These are phyloP conservation scores for Maniola hyperantus DNA, from an alignment of 2,888 invertebrate species.

Conservation along the genomic window DNA sequence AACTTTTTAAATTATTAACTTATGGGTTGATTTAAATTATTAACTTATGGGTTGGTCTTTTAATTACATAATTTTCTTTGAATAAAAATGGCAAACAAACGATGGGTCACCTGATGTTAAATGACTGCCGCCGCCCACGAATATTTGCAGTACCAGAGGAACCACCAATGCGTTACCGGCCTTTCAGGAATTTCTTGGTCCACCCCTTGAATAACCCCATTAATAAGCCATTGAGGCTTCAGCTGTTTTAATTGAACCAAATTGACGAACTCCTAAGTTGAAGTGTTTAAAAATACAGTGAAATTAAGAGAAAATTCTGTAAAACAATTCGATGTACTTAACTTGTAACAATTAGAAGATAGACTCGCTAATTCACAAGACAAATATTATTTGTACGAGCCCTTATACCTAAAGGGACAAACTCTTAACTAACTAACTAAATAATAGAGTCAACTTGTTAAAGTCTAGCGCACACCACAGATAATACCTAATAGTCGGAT, in stretches of 20 bases:
- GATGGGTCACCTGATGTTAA: too few species aligned
- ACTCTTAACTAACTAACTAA: constrained; percentile 9
- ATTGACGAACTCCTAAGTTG: not conserved
- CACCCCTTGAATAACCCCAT: too few species aligned
- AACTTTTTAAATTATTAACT: too few species aligned
- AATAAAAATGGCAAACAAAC: too few species aligned
- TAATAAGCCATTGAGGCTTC: not conserved
- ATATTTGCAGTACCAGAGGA: too few species aligned
- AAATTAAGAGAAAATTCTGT: not conserved
- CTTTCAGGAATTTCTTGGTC: too few species aligned
- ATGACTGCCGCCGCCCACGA: too few species aligned
- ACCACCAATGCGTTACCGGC: too few species aligned
- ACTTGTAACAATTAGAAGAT: constrained; percentile 4
- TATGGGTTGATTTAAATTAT: too few species aligned
- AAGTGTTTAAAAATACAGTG: not conserved
- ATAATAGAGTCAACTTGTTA: not conserved
- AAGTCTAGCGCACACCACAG: not conserved
- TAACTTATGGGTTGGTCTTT: too few species aligned
- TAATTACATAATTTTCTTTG: too few species aligned
- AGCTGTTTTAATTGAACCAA: not conserved
- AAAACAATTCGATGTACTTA: not conserved
- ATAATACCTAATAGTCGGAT: not conserved
- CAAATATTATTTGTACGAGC: constrained; percentile 7
- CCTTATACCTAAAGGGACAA: not conserved
- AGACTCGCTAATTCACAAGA: not conserved